These are phyloP conservation scores for Crocidura indochinensis DNA, from an alignment of 2,797 vertebrate species.

Conservation along the genomic window DNA sequence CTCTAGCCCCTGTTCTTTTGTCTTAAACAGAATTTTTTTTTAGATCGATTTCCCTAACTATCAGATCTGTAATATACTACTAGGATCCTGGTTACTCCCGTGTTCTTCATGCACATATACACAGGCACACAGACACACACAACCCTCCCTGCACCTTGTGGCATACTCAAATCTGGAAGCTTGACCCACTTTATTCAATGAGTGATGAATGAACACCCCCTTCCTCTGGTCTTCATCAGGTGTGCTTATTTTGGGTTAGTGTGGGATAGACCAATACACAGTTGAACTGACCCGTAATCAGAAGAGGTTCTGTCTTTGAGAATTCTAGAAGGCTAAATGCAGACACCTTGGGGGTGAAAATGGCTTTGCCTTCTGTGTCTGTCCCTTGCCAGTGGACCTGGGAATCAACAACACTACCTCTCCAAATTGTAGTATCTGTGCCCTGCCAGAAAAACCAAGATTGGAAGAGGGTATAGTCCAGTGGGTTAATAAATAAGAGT, in stretches of 20 bases:
- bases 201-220: too few species aligned
- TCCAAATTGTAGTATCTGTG: neutral
- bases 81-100: too few species aligned
- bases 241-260: neutral
- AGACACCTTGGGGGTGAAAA: neutral
- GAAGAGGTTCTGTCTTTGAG: conserved; percentile 1
- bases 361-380: neutral
- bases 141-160: too few species aligned
- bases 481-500: too few species aligned
- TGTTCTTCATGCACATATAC: too few species aligned
- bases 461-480: too few species aligned
- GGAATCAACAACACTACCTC: neutral
- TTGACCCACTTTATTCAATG: too few species aligned
- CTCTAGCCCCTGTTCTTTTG: neutral
- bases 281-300: neutral
- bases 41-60: too few species aligned
- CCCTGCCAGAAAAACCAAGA: neutral
- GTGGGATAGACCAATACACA: neutral
- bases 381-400: neutral
- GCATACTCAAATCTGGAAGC: too few species aligned
- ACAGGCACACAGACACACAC: too few species aligned
- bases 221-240: neutral
- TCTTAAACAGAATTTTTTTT: too few species aligned
- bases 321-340: neutral
- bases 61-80: too few species aligned